phyloP scores from a whole-genome alignment of 2,113 vertebrate species.

The Ophiodon elongatus region DNA sequence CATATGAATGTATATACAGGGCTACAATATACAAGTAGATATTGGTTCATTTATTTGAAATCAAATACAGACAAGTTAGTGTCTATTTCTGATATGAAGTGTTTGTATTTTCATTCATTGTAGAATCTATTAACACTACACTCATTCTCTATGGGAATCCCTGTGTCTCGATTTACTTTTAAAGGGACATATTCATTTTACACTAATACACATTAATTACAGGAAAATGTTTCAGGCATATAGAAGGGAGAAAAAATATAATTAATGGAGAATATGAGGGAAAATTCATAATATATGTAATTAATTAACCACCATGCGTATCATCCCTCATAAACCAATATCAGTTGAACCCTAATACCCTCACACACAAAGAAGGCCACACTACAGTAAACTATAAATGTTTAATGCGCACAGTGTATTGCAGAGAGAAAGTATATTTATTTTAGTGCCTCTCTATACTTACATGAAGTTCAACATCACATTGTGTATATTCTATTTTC shows the following conservation, averaged over 20 bases:
- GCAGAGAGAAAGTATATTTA: conserved; percentile 24
- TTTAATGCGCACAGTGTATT: conserved; percentile 16
- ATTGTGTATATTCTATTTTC: conserved; percentile 3
- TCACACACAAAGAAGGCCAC: not conserved
- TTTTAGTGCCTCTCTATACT: conserved; percentile 18
- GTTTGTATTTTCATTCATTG: not conserved
- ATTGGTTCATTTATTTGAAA: conserved; percentile 7
- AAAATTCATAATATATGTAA: not conserved
- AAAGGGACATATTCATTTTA: not conserved
- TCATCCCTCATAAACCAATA: conserved; percentile 2
- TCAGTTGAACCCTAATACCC: not conserved
- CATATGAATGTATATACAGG: conserved; percentile 6
- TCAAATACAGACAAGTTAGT: not conserved
- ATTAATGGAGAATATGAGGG: not conserved
- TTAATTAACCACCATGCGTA: not conserved
- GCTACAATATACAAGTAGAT: not conserved
- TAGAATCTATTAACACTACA: not conserved
- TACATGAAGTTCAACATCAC: conserved; percentile 4
- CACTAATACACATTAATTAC: too few relatives aligned
- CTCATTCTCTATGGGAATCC: not conserved
- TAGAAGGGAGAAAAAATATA: not conserved
- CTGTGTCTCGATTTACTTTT: too few relatives aligned
- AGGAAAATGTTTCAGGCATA: not conserved
- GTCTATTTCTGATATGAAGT: not conserved
- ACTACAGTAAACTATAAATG: conserved; percentile 21